Percentiles rank a stretch among this genome's conserved stretches.
Conservation (phyloP, 2,113 vertebrate genomes). For the Gymnorhina tibicen region DNA sequence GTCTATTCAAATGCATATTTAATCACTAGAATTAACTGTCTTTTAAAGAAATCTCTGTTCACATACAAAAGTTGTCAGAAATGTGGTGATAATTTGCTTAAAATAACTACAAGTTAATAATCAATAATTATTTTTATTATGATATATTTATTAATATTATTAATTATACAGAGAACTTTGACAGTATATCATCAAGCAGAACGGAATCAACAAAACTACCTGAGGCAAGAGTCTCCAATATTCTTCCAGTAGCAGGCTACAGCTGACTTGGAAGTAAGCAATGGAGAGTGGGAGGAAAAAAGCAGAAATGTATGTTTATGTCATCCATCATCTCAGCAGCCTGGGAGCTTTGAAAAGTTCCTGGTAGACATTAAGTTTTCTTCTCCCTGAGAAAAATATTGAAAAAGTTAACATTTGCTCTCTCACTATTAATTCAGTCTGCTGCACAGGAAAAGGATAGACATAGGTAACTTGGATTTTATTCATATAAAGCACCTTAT, state of each 20-base stretch:
- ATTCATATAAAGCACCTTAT: not conserved
- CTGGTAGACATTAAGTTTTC: not conserved
- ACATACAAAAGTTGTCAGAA: not conserved
- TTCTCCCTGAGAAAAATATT: not conserved
- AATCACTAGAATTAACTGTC: not conserved
- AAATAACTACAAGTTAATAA: not conserved
- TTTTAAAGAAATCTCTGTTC: not conserved
- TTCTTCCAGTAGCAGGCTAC: not conserved
- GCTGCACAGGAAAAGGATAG: not conserved
- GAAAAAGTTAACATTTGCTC: not conserved
- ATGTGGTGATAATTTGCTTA: not conserved
- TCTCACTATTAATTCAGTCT: not conserved
- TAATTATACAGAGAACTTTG: not conserved
- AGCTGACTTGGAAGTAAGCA: not conserved
- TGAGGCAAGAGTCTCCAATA: not conserved
- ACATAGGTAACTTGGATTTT: not conserved
- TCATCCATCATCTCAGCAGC: not conserved
- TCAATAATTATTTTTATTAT: no score
- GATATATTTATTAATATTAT: not conserved
- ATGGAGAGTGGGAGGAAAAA: not conserved
- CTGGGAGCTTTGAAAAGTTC: not conserved
- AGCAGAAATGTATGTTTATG: not conserved
- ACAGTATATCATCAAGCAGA: not conserved
- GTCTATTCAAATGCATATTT: not conserved
- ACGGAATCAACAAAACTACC: not conserved